phyloP scores from a whole-genome alignment of 1,140 invertebrate genomes.

The Anastrepha ludens region DNA sequence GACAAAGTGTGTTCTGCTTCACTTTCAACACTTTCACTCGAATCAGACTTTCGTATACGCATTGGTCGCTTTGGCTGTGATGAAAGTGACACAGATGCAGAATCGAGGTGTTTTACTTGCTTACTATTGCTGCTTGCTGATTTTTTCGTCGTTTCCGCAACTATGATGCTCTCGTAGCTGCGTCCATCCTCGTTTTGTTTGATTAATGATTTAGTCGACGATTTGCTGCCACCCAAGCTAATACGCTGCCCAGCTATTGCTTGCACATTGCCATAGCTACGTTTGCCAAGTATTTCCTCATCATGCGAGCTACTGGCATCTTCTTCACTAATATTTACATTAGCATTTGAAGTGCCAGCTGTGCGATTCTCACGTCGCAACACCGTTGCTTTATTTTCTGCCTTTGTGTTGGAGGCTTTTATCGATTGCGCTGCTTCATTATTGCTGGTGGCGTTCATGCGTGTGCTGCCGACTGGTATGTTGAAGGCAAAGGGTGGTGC shows the following conservation, averaged over 20 bases:
- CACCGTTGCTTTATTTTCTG: slow-evolving; percentile 7
- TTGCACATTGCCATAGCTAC: slow-evolving; percentile 75
- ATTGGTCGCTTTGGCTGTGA: slow-evolving; percentile 70
- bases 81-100: not conserved
- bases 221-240: slow-evolving; percentile 74
- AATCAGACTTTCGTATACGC: slow-evolving; percentile 65
- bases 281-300: slow-evolving; percentile 54
- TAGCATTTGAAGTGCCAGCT: not conserved
- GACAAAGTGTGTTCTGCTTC: not conserved
- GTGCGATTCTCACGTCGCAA: slow-evolving; percentile 40
- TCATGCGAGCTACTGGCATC: slow-evolving; percentile 7
- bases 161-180: slow-evolving; percentile 74
- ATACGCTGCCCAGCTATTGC: slow-evolving; percentile 78
- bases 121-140: not conserved
- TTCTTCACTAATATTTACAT: slow-evolving; percentile 15
- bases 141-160: slow-evolving; percentile 19
- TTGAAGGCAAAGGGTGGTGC: slow-evolving; percentile 53
- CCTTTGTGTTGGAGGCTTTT: not conserved
- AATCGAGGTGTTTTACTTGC: not conserved
- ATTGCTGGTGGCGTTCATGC: not conserved
- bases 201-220: slow-evolving; percentile 57
- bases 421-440: slow-evolving; percentile 20
- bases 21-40: slow-evolving; percentile 20
- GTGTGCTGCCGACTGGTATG: not conserved
- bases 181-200: slow-evolving; percentile 68